Evolutionary conservation across 2,113 vertebrate species (phyloP), one percentile per base, ranked within the genome.

Genomic region (Pungitius pungitius): DNA sequence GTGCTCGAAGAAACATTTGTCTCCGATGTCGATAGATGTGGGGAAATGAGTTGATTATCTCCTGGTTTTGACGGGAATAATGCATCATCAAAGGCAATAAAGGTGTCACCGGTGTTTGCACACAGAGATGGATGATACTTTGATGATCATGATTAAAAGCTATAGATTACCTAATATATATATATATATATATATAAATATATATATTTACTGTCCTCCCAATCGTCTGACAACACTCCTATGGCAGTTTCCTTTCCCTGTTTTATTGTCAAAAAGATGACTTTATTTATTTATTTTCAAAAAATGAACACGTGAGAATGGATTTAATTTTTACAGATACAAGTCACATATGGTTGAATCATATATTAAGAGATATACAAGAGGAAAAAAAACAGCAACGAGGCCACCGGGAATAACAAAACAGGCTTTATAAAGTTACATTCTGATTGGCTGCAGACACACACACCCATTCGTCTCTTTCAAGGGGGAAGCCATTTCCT

Each of bases 31-130:
- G 77, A 90, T 75, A 75, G 75, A 79, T 80, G 78, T 7, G 77
- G 75, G 76, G 77, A 84, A 85, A 86, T 72, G 69, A 85, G 83
- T 92, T 91, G 86, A 91, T 91, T 81, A 92, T 91, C 79, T 45
- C 77, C 58, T 81, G 62, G 33, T 69, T 84, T 60, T 90, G 90
- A 92, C 86, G 89, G 88, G 84, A 81, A 82, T 83, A 88, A 89
- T 91, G 89, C 77, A 89, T 90, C 90, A 92, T 92, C 87, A 81
- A 69, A 88, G 81, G 81, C 90, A 91, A 91, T 92, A 90, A 90
- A 88, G 78, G 87, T 89, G 86, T 89, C 92, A 72, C 43, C 63
- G 35, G 75, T 83, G 87, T 89, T 89, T 89, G 78, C 67, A 27
- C 67, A n/a, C 40, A 43, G 82, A 91, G 91, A 93, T 88, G 81